A percentile compares a stretch with the other conserved stretches of the same genome.
Conservation (phyloP, 92 coral and sea anemone species). For the Paragorgia papillata region DNA sequence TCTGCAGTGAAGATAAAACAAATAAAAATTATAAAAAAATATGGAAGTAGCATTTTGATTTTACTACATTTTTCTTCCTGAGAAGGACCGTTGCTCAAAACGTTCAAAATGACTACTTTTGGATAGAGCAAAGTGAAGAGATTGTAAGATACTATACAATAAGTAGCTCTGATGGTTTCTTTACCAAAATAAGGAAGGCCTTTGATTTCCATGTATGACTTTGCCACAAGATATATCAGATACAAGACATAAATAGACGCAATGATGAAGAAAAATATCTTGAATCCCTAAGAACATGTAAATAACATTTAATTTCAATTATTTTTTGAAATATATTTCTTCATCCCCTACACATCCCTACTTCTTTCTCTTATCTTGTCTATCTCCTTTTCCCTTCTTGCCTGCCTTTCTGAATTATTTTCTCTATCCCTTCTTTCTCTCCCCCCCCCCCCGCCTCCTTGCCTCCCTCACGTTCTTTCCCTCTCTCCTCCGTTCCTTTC, state of each 20-base stretch:
- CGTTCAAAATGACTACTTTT: too few species aligned
- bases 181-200: conserved; percentile 98
- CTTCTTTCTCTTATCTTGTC: too few species aligned
- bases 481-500: background rate
- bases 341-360: too few species aligned
- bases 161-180: background rate
- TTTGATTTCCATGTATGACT: conserved; percentile 91
- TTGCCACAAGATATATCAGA: conserved; percentile 78
- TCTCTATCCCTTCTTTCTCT: too few species aligned
- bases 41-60: too few species aligned
- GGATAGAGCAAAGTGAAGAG: background rate
- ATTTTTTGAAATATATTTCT: background rate
- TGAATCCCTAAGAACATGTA: conserved; percentile 69
- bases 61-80: too few species aligned
- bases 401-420: background rate
- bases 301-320: background rate
- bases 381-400: background rate
- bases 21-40: too few species aligned
- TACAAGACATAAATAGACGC: conserved; percentile 82
- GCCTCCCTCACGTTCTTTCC: background rate
- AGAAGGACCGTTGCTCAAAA: too few species aligned
- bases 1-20: conserved; percentile 52
- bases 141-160: background rate
- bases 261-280: conserved; percentile 94
- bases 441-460: background rate